phyloP scores from a whole-genome alignment of 2,888 invertebrate genomes.

The Heliconius ethilla region DNA sequence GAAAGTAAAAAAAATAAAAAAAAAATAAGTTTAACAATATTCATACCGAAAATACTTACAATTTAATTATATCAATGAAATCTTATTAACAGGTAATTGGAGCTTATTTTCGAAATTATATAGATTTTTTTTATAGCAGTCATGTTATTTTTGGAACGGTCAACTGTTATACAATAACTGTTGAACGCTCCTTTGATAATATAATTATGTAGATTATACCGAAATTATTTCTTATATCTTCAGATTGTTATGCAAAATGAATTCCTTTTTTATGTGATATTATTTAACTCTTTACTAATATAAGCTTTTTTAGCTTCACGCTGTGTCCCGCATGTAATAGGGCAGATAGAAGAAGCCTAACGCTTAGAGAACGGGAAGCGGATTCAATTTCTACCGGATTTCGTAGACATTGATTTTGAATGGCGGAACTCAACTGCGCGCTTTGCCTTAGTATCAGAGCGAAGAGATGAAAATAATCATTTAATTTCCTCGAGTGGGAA shows the following conservation, averaged over 20 bases:
- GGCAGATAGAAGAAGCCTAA: too few species aligned
- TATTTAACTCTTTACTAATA: background rate
- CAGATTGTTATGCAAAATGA: background rate
- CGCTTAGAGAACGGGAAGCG: too few species aligned
- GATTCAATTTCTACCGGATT: too few species aligned
- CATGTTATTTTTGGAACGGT: slow-evolving; percentile 1
- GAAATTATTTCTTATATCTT: background rate
- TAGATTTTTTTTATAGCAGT: background rate
- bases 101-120: background rate
- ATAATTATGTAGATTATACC: background rate
- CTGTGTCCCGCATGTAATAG: too few species aligned
- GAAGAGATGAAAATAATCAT: background rate
- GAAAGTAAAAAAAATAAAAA: background rate
- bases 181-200: background rate
- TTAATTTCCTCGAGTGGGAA: too few species aligned
- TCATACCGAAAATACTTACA: background rate
- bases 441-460: too few species aligned
- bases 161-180: background rate
- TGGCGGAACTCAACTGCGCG: too few species aligned
- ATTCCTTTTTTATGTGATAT: background rate
- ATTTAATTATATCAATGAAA: slow-evolving; percentile 10
- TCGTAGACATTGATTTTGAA: too few species aligned
- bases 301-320: background rate
- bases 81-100: background rate
- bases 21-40: background rate